Percentiles rank a stretch among this genome's conserved stretches.
phyloP scores from a whole-genome alignment of 2,113 vertebrate genomes.

The Morone chrysops region DNA sequence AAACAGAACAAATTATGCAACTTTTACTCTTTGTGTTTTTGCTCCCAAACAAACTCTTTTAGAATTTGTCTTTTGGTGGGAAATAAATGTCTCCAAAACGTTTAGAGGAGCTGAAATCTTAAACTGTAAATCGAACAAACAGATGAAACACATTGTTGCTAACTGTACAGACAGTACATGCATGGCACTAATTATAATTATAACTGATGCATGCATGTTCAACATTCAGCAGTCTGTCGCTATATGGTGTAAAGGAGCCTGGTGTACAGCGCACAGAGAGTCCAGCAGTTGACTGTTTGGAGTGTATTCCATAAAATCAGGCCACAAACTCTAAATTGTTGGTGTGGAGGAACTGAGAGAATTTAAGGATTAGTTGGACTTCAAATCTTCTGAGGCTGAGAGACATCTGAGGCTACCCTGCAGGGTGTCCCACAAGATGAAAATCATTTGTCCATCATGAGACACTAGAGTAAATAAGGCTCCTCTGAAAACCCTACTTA shows the following conservation, averaged over 20 bases:
- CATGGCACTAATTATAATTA: conserved; percentile 21
- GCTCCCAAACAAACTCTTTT: background rate
- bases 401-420: background rate
- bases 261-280: background rate
- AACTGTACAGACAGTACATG: background rate
- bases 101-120: background rate
- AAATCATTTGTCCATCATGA: conserved; percentile 27
- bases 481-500: background rate
- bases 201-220: background rate
- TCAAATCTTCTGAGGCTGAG: background rate
- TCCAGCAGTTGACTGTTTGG: background rate
- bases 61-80: background rate
- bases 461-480: conserved; percentile 15
- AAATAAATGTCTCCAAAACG: background rate
- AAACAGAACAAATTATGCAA: background rate
- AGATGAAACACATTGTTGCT: background rate
- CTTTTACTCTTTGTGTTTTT: background rate
- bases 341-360: background rate
- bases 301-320: background rate
- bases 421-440: background rate
- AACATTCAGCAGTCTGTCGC: conserved; percentile 31
- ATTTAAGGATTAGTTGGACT: background rate
- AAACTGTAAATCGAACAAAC: background rate
- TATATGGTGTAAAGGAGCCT: background rate
- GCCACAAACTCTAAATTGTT: background rate